These are phyloP conservation scores for Mystacides longicornis DNA, from an alignment of 2,888 invertebrate species.

Conservation along the genomic window DNA sequence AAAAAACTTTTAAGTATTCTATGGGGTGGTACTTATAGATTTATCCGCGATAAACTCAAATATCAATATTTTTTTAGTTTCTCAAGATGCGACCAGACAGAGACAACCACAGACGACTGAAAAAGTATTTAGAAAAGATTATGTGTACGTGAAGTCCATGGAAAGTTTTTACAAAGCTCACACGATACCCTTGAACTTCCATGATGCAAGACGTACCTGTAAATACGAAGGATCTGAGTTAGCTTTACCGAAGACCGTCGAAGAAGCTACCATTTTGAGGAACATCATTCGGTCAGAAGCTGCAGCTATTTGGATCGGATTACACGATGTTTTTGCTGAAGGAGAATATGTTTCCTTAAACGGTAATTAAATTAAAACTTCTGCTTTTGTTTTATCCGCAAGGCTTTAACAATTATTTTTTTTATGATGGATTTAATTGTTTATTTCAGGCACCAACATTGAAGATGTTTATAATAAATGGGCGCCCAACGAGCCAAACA, in stretches of 20 bases:
- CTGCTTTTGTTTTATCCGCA: not conserved
- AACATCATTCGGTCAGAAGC: not conserved
- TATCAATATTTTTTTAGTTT: too few relatives aligned
- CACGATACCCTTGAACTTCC: not conserved
- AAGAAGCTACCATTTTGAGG: not conserved
- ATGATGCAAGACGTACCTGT: conserved; percentile 10
- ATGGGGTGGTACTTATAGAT: too few relatives aligned
- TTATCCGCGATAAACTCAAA: too few relatives aligned
- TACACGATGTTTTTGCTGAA: conserved; percentile 19
- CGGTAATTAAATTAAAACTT: not conserved
- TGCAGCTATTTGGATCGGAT: conserved; percentile 3
- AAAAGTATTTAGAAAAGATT: not conserved
- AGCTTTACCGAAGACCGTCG: conserved; percentile 8
- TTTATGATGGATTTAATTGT: too few relatives aligned
- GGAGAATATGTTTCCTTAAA: conserved; percentile 5
- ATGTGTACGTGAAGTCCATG: not conserved
- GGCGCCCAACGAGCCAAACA: conserved; percentile 5
- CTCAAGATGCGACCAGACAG: not conserved
- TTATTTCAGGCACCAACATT: too few relatives aligned
- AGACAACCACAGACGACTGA: not conserved
- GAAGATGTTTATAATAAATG: not conserved
- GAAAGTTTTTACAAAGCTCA: not conserved
- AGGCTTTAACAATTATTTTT: not conserved
- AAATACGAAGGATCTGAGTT: conserved; percentile 12
- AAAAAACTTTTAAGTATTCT: too few relatives aligned